Evolutionary conservation across 2,888 invertebrate species (phyloP), one percentile per base, ranked within the genome.

Genomic region (Euphydryas editha): DNA sequence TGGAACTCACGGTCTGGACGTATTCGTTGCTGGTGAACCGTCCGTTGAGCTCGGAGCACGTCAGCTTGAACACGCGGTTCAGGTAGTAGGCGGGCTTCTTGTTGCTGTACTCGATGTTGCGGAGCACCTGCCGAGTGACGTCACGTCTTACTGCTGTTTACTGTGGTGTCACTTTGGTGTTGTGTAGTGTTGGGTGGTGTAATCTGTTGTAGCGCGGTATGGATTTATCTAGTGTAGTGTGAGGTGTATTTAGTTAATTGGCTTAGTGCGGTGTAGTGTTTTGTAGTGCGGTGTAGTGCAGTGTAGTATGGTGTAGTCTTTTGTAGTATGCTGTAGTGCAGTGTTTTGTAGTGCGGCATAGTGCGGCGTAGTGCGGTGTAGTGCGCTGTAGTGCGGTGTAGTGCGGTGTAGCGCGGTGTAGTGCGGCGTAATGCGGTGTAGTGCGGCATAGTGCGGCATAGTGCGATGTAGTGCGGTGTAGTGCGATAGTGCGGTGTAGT

Each of bases 21-120:
- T 99, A 98, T 91, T 99, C 98, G 88, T 99, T 99, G 92, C 98
- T 98, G 75, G 97, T 96, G 88, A 98, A 98, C 59, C 98, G 94
- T 3, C 98, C 98, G 88, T 96, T 97, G 69, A 98, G 94, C 86
- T 98, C 98, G 0, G 98, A 98, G 90, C 99, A 99, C 69, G 98
- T 96, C 58, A 99, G 94, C 82, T 98, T 98, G 93, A 99, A 99
- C 24, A 98, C 98, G 72, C 99, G 95, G 92, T 98, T 98, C 73
- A 99, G 93, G 85, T 98, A 98, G 86, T 98, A 98, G 11, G 98
- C 98, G 3, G 99, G 99, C 83, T 99, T 98, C 80, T 97, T 97
- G 93, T 99, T 99, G 84, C 97, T 98, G 93, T 99, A 99, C 76
- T 96, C 96, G 71, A 98, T 95, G 79, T 96, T 95, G 37, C 96